Evolutionary conservation across 2,113 vertebrate genomes (phyloP), one percentile per base, ranked within the genome.

Genomic region (Brienomyrus longianalis): DNA sequence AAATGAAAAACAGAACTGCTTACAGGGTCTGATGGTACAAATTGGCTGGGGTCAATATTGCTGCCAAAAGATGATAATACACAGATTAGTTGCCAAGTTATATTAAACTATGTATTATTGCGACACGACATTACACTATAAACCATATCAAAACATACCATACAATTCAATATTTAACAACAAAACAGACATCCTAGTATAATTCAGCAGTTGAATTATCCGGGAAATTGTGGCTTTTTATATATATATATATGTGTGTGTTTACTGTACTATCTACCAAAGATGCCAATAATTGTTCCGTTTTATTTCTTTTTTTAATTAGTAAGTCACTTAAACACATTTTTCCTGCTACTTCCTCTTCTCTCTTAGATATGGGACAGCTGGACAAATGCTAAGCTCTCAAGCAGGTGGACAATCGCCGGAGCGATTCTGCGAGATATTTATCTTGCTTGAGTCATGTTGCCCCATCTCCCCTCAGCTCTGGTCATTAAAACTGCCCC

Each of bases 31-130:
- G 93, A 90, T 0, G 94, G 95, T 3, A 92, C 21, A 88, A 96
- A 96, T 91, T 93, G 92, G 77, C n/a, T 90, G 0, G 94, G 95
- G 91, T 96, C 95, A n/a, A 96, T 93, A 92, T 96, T 95, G 92
- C 95, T 96, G 62, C 45, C 45, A 62, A 88, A 87, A 88, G 39
- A 66, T 11, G 35, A 35, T 62, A 35, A 48, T 87, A 39, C n/a
- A 88, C n/a, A n/a, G 21, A 47, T 50, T 47, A 50, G 43, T 85
- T 45, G 83, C 21, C 19, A 50, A n/a, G 19, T 50, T 27, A 50
- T 13, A 27, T 85, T 85, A 48, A 85, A 48, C 43, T 43, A 45
- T 85, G 3, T 8, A 85, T 15, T 23, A 86, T 31, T 51, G 23
- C 2, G 10, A 39, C 15, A 39, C 1, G 5, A 39, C 2, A 13